Evolutionary conservation across 2,797 vertebrate genomes (phyloP).

Genomic region (Hylomyscus alleni): DNA sequence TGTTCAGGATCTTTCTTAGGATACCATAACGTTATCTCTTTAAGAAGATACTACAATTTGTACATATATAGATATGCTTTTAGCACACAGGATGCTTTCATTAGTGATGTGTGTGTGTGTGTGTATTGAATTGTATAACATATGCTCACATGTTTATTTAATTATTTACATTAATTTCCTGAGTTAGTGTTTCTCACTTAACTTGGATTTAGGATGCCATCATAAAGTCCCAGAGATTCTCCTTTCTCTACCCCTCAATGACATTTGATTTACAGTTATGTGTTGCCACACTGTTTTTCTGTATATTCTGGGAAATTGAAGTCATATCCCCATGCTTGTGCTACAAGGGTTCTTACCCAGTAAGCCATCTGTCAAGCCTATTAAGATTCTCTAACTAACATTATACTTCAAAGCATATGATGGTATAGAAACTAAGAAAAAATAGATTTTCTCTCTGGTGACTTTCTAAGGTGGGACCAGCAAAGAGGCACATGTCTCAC

Average conservation of each 20-base stretch:
- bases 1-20: conserved; percentile 13
- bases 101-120: neutral
- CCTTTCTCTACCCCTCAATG: neutral
- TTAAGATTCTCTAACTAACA: neutral
- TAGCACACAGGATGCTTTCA: neutral
- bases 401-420: conserved; percentile 1
- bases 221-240: neutral
- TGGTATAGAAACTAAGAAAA: neutral
- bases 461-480: too few species aligned
- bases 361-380: neutral
- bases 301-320: neutral
- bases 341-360: neutral
- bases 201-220: neutral
- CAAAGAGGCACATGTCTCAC: too few species aligned
- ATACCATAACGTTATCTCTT: neutral
- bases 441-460: too few species aligned
- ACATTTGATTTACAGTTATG: neutral
- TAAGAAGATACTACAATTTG: neutral
- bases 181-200: neutral
- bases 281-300: neutral
- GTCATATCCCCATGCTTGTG: neutral
- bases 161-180: neutral
- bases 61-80: neutral
- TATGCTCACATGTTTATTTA: neutral
- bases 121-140: neutral